Base-by-base conservation (phyloP, 1,140 invertebrate species). In the Cydia splendana region DNA sequence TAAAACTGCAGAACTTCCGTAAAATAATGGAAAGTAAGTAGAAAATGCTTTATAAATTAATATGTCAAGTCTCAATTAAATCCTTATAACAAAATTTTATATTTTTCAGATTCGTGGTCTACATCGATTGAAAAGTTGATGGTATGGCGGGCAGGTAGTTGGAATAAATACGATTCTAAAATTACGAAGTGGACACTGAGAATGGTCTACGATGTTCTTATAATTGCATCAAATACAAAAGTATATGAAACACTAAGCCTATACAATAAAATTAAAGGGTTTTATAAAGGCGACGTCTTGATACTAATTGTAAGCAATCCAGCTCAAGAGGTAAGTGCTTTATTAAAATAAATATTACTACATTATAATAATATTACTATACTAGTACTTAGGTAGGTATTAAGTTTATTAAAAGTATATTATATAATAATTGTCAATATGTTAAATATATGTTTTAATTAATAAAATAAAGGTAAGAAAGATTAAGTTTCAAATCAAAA, bases 271-370 rank as follows among this genome's bases (percentile, higher is more conserved):
- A 79, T 89, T 15, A 93, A 92, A 83, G 90, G 84, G 6, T 85
- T 91, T 79, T 85, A 84, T 69, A 93, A 93, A 85, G 82, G 89
- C 5, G 87, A 92, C 28, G 79, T 87, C 48, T 74, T 93, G 9
- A 85, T 91, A 74, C 79, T 91, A 57, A 84, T 91, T 34, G 48
- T 88, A 5, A 81, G 65, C 15, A 62, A 65, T 45, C 38, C 45
- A 69, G 69, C n/a, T 28, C 74, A 84, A 57, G 83, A 85, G 75
- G 87, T 87, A 83, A 76, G 75, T 82, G 5, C 2, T n/a, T 42
- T 13, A 45, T 30, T 65, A n/a, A 12, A 30, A n/a, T n/a, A n/a
- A n/a, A n/a, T n/a, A n/a, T n/a, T n/a, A n/a, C n/a, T n/a, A n/a
- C n/a, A n/a, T n/a, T n/a, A n/a, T n/a, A n/a, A n/a, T n/a, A n/a